These are phyloP conservation scores for Ormyrus thymus DNA, from an alignment of 2,888 invertebrate genomes.

Conservation along the genomic window DNA sequence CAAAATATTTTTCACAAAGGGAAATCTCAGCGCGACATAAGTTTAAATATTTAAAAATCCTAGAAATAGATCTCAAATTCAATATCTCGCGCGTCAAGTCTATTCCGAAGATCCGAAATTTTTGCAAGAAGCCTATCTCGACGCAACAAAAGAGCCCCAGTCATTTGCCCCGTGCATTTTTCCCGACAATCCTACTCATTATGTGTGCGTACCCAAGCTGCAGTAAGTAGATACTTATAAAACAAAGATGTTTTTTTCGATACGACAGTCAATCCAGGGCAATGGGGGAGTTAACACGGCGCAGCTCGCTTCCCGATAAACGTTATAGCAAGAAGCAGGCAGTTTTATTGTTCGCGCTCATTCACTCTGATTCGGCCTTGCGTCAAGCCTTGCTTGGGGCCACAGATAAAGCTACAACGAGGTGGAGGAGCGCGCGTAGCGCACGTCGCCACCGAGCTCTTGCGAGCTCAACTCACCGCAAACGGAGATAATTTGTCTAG, in stretches of 20 bases:
- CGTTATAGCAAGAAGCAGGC: neutral
- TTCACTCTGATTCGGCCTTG: neutral
- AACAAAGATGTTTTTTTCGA: neutral
- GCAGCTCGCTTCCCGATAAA: neutral
- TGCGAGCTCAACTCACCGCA: too few species aligned
- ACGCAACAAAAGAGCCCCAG: neutral
- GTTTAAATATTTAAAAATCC: too few species aligned
- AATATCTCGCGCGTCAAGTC: too few species aligned
- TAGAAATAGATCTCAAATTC: too few species aligned
- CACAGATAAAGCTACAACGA: neutral
- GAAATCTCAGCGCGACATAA: too few species aligned
- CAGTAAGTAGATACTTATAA: neutral
- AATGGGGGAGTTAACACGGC: too few species aligned
- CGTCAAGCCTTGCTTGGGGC: neutral
- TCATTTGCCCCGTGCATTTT: neutral
- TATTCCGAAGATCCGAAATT: neutral
- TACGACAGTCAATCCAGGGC: too few species aligned
- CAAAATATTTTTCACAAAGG: too few species aligned
- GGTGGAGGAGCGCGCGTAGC: neutral
- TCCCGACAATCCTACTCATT: neutral
- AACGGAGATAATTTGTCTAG: too few species aligned
- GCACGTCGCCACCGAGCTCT: too few species aligned
- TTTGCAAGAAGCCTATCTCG: neutral
- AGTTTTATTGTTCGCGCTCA: neutral
- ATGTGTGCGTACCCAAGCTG: neutral